These are phyloP conservation scores for Spodoptera picta DNA, from an alignment of 2,888 invertebrate species.

Conservation along the genomic window DNA sequence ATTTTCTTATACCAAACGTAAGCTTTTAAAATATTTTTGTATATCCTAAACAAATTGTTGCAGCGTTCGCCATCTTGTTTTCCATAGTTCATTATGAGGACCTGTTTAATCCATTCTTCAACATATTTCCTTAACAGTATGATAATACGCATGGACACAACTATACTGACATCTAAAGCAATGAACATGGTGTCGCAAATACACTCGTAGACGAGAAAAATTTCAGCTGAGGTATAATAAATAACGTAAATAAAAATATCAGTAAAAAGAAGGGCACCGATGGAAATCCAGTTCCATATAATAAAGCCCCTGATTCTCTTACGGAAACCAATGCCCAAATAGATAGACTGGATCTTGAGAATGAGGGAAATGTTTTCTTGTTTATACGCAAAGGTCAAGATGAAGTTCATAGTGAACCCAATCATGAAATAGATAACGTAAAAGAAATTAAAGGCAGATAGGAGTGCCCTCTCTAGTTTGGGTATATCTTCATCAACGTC, in stretches of 20 bases:
- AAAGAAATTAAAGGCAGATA: no score
- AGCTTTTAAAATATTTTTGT: constrained; percentile 8
- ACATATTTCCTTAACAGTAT: constrained; percentile 18
- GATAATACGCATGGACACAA: constrained; percentile 11
- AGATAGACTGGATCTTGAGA: no score
- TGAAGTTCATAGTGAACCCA: no score
- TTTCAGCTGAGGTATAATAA: constrained; percentile 1
- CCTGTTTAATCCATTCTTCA: constrained; percentile 11
- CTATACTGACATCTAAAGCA: constrained; percentile 14
- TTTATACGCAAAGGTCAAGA: no score
- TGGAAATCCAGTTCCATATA: no score
- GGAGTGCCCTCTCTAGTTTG: no score
- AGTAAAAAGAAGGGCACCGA: not conserved
- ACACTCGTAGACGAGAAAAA: no score
- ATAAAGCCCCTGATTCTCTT: no score
- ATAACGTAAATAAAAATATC: constrained; percentile 12
- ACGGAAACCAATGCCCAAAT: no score
- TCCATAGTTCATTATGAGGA: constrained; percentile 6
- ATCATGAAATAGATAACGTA: no score
- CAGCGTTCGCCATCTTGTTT: constrained; percentile 2
- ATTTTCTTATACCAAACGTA: constrained; percentile 10
- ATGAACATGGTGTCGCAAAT: constrained; percentile 2
- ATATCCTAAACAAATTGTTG: constrained; percentile 5
- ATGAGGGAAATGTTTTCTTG: no score
- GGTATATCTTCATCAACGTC: no score